phyloP scores from a whole-genome alignment of 2,797 vertebrate genomes.

The Muscicapa comitata region DNA sequence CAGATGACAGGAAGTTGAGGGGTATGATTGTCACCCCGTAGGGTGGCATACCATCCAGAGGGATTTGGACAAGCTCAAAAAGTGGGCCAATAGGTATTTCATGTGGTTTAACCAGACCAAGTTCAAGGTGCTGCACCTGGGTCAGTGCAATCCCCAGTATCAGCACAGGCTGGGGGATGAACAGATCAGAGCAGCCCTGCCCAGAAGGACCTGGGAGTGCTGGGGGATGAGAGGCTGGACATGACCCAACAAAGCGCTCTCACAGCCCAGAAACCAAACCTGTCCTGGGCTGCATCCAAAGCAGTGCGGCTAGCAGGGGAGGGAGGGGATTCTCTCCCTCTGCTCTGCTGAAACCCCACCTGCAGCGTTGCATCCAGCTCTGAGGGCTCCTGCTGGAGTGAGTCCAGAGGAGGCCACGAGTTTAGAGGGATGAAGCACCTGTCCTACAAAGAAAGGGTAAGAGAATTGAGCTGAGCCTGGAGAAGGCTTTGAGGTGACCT shows the following conservation, averaged over 20 bases:
- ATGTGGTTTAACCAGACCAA: no score
- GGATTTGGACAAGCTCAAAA: background rate
- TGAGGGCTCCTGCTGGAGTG: fast-evolving
- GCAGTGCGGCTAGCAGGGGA: fast-evolving
- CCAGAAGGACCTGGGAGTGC: no score
- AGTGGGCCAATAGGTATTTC: no score
- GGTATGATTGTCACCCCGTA: fast-evolving
- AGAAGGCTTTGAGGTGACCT: background rate
- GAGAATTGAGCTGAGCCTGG: background rate
- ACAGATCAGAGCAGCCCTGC: background rate
- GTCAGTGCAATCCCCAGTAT: fast-evolving
- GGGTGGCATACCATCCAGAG: background rate
- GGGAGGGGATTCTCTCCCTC: background rate
- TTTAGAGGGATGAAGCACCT: background rate
- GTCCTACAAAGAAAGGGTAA: background rate
- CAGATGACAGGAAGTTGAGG: background rate
- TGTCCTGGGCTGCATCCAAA: background rate
- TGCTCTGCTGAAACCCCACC: background rate
- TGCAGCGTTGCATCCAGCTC: fast-evolving
- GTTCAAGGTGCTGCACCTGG: background rate
- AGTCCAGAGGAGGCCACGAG: background rate
- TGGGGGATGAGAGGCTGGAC: background rate
- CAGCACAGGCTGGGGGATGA: background rate
- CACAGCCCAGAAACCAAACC: fast-evolving
- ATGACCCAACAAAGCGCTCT: fast-evolving